Base-by-base conservation (phyloP, 2,888 invertebrate species). In the Lomographa bimaculata region DNA sequence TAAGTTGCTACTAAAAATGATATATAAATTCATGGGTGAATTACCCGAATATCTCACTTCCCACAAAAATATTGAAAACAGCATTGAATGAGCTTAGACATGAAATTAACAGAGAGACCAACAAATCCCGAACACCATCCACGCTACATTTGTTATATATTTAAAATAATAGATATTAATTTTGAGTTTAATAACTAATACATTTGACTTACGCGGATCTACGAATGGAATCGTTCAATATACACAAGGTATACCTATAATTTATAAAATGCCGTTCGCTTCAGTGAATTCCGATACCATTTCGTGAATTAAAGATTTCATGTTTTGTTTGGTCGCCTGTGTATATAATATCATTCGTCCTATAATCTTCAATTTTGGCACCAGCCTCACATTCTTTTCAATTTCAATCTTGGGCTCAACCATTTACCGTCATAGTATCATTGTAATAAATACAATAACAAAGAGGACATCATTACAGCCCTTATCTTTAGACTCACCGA, bases 221-320 rank as follows among this genome's bases (percentile, higher is more conserved):
- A 59, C 53, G 37, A 55, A 59, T 62, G 59, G 55, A 60, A 63
- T 64, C 43, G 51, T 46, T 56, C 46, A 59, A 55, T 62, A 49
- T 60, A 61, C 57, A 60, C 49, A 52, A 32, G 26, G 30, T 42
- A 36, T 26, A 40, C 8, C 12, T 29, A 24, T 48, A 28, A 48
- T 23, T 32, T 34, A 39, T 11, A 20, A 16, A 37, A 19, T 12
- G 52, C 57, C 56, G 62, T 53, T 54, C 45, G 62, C 64, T 62
- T 68, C 61, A 47, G 64, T 76, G 75, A 76, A 77, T 73, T 74
- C 71, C 66, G 73, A 73, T 75, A 71, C 64, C 54, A 40, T 46
- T 52, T 60, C 60, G 57, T 57, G 59, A 58, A 56, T 54, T 50
- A 30, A 23, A 14, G 4, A 4, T 14, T 14, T 14, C 4, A 3